These are phyloP conservation scores for Trimorus sp. DNA, from an alignment of 2,888 invertebrate genomes.

Conservation along the genomic window DNA sequence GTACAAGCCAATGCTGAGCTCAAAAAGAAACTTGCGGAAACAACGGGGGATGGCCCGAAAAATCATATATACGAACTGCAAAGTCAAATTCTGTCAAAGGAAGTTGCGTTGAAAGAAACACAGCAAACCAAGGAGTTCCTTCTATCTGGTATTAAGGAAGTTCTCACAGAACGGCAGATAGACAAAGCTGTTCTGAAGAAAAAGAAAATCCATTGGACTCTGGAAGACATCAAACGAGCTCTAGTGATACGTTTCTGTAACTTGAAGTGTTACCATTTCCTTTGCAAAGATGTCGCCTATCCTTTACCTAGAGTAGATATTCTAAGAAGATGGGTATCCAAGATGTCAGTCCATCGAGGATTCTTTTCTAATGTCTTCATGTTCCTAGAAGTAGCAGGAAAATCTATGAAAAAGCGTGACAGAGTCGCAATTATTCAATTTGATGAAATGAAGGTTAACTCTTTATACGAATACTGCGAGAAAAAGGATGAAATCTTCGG, in stretches of 20 bases:
- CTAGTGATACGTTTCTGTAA: conserved; percentile 62
- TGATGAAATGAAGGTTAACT: conserved; percentile 68
- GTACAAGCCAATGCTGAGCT: conserved; percentile 10
- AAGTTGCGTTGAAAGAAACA: conserved; percentile 16
- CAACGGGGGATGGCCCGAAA: not conserved
- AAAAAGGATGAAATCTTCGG: conserved; percentile 69
- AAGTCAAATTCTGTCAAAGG: conserved; percentile 12
- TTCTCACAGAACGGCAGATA: conserved; percentile 19
- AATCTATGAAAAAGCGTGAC: conserved; percentile 42
- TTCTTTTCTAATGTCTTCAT: conserved; percentile 60
- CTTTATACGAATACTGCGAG: conserved; percentile 65
- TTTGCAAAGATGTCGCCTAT: conserved; percentile 63
- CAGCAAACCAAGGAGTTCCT: conserved; percentile 27
- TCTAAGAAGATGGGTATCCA: conserved; percentile 68
- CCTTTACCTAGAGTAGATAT: conserved; percentile 66
- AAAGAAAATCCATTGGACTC: conserved; percentile 21
- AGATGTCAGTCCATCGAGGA: conserved; percentile 63
- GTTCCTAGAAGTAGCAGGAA: conserved; percentile 58
- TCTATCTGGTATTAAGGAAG: not conserved
- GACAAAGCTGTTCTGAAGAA: conserved; percentile 32
- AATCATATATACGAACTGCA: conserved; percentile 24
- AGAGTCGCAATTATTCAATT: conserved; percentile 63
- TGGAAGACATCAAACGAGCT: conserved; percentile 37
- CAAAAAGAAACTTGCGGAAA: conserved; percentile 2
- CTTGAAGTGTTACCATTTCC: conserved; percentile 58